Base-by-base conservation (phyloP, 1,140 invertebrate genomes). In the Camponotus pennsylvanicus region DNA sequence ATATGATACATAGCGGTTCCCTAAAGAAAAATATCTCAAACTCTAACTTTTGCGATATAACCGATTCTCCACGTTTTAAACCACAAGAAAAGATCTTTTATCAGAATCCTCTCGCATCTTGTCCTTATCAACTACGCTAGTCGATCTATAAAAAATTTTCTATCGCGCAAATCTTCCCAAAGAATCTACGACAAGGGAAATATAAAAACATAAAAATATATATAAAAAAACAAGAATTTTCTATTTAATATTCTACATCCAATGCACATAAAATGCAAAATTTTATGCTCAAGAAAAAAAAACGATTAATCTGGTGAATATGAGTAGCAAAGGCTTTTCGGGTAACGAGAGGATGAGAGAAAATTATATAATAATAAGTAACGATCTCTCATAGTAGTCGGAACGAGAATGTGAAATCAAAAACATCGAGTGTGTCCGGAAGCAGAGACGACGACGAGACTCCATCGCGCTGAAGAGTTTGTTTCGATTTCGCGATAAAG, bases 121-220 rank as follows among this genome's bases (percentile, higher is more conserved):
- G 78, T 76, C 84, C 89, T 91, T 90, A 90, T 91, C 90, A 88
- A 70, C 71, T 63, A 70, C 63, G 71, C 63, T 63, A 89, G 85
- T 90, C 88, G 91, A 86, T 89, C 80, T 90, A 93, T 90, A 91
- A 91, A 93, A 93, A 93, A 92, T 87, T 90, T 79, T 64, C 80
- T 91, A 93, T 93, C 92, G 86, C 85, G 37, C 49, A 90, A 92
- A 93, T 93, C 92, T 92, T 91, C 85, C 64, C 59, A 21, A 89
- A 77, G 64, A 82, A 90, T 82, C 73, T 79, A 77, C 70, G 69
- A 78, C 84, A 86, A 64, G 77, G 8, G 8, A 42, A 45, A 45
- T 45, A 57, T 40, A 73, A 73, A 11, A 8, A 21, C 37, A 3
- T 73, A 71, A 34, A 15, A 73, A 34, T 15, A 52, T 6, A n/a